Evolutionary conservation across 92 coral and sea anemone species (phyloP).

Genomic region (Actinostola sp.): DNA sequence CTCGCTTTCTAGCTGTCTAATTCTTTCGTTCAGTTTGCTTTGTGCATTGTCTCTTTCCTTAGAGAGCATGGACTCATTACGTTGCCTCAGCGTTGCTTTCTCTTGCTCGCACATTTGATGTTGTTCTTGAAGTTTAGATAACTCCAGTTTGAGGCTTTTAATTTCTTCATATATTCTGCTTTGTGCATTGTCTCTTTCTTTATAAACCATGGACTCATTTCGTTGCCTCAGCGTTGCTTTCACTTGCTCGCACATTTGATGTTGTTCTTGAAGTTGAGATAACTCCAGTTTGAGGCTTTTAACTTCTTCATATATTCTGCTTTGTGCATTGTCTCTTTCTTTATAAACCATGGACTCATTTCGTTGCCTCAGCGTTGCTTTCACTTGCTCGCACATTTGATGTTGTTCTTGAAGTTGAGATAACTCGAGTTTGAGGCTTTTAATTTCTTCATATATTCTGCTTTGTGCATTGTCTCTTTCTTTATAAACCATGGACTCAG

Average conservation of each 20-base stretch:
- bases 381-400: background rate
- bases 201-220: too few species aligned
- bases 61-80: too few species aligned
- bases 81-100: background rate
- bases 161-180: background rate
- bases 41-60: background rate
- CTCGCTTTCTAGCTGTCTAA: slow-evolving; percentile 21
- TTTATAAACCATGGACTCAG: background rate
- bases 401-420: slow-evolving; percentile 10
- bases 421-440: slow-evolving; percentile 12
- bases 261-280: too few species aligned
- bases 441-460: background rate
- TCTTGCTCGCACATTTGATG: background rate
- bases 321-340: background rate
- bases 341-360: background rate
- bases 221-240: background rate
- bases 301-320: slow-evolving; percentile 14
- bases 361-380: background rate
- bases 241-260: slow-evolving; percentile 18
- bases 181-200: too few species aligned
- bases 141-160: background rate
- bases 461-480: background rate
- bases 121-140: background rate
- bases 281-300: slow-evolving; percentile 19
- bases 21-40: slow-evolving; percentile 20